Evolutionary conservation across 2,888 invertebrate species (phyloP).

Genomic region (Athalia cordata): DNA sequence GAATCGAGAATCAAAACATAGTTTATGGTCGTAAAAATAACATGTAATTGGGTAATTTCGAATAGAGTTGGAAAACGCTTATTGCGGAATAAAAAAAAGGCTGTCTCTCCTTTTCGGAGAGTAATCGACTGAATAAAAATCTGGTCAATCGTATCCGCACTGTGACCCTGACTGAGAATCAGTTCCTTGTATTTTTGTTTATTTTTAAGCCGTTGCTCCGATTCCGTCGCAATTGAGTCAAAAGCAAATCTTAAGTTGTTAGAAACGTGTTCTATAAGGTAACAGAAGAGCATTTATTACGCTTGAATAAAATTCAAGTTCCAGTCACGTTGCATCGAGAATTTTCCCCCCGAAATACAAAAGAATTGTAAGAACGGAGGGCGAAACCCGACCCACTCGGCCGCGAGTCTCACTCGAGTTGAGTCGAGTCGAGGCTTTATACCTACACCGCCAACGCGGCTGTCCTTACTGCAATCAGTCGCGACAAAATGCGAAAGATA

Average conservation of each 20-base stretch:
- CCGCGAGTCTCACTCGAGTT: constrained; percentile 12
- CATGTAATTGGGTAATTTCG: too few relatives aligned
- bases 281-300: constrained; percentile 23
- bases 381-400: background rate
- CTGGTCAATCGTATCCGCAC: too few relatives aligned
- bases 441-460: background rate
- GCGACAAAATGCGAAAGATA: constrained; percentile 16
- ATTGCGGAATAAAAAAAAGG: too few relatives aligned
- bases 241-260: constrained; percentile 22
- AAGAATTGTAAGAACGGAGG: background rate
- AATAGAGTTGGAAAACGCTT: too few relatives aligned
- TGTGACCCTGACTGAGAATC: too few relatives aligned
- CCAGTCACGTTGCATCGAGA: constrained; percentile 41
- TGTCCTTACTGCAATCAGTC: constrained; percentile 34
- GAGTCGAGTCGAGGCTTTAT: constrained; percentile 11
- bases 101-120: too few relatives aligned
- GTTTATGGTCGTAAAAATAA: too few relatives aligned
- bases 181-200: too few relatives aligned
- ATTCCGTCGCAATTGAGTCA: background rate
- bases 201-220: too few relatives aligned
- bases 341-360: constrained; percentile 27
- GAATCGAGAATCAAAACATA: too few relatives aligned
- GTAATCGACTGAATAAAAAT: too few relatives aligned
- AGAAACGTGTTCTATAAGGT: constrained; percentile 4
- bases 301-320: constrained; percentile 32